Evolutionary conservation across 2,113 vertebrate species (phyloP).

Genomic region (Smithornis capensis): DNA sequence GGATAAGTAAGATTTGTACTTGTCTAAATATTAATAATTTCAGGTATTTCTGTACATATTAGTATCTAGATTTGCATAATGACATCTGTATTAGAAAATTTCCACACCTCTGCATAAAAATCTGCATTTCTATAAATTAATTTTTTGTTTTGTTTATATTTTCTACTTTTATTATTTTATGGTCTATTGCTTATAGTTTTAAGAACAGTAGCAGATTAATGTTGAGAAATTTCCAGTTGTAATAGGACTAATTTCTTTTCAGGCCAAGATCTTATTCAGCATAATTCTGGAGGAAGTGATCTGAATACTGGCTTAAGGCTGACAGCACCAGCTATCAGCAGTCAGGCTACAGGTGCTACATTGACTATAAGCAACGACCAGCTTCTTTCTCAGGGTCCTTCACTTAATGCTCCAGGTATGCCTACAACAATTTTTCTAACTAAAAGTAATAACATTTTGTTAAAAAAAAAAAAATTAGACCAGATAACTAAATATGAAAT

Average conservation of each 20-base stretch:
- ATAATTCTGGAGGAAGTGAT: slow-evolving; percentile 72
- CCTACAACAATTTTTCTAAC: background rate
- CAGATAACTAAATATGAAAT: background rate
- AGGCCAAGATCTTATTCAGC: slow-evolving; percentile 87
- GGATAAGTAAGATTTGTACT: background rate
- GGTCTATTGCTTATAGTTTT: background rate
- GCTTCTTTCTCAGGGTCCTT: slow-evolving; percentile 81
- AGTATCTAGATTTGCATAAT: background rate
- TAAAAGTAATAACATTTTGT: background rate
- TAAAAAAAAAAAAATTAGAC: background rate
- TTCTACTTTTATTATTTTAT: background rate
- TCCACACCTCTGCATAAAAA: background rate
- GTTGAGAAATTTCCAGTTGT: background rate
- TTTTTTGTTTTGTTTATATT: background rate
- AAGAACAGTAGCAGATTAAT: background rate
- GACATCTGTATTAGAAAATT: background rate
- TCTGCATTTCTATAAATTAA: background rate
- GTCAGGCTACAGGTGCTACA: slow-evolving; percentile 72
- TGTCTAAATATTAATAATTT: background rate
- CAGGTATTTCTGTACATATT: background rate
- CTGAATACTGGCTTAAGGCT: slow-evolving; percentile 80
- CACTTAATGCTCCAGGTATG: slow-evolving; percentile 65
- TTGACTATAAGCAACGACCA: slow-evolving; percentile 84
- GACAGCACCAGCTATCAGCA: slow-evolving; percentile 69
- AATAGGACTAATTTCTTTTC: background rate